phyloP scores from a whole-genome alignment of 1,140 invertebrate species.

The Rhizoglyphus robini region DNA sequence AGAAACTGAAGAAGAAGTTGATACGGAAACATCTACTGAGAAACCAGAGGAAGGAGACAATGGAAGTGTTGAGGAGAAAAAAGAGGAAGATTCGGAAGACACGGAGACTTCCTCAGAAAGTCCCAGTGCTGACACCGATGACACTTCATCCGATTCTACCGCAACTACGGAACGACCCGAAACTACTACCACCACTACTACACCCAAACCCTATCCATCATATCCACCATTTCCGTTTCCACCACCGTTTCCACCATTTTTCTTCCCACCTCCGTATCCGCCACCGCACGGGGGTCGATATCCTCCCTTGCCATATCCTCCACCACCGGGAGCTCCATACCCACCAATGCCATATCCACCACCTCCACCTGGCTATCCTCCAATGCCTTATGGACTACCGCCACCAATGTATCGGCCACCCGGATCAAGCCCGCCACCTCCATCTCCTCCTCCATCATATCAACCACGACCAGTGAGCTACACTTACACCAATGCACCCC shows the following conservation, averaged over 20 bases:
- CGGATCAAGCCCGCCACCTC: no score
- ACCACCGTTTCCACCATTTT: background rate
- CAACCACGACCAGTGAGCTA: background rate
- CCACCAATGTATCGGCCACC: background rate
- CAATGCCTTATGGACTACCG: no score
- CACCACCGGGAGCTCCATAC: background rate
- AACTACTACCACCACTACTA: no score
- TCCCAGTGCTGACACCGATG: no score
- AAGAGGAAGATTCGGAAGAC: no score
- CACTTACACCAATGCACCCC: background rate
- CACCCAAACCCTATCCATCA: background rate
- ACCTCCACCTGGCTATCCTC: background rate
- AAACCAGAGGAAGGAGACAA: background rate
- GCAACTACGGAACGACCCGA: no score
- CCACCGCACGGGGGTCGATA: background rate
- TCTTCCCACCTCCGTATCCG: background rate
- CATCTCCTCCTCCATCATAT: background rate
- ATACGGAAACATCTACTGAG: background rate
- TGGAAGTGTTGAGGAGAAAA: background rate
- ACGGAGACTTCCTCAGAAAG: no score
- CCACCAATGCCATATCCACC: background rate
- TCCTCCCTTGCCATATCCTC: no score
- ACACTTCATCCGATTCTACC: no score
- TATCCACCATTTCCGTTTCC: background rate
- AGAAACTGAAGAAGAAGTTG: background rate